These are phyloP conservation scores for Hirtodrosophila trivittata DNA, from an alignment of 2,888 invertebrate genomes.

Conservation along the genomic window DNA sequence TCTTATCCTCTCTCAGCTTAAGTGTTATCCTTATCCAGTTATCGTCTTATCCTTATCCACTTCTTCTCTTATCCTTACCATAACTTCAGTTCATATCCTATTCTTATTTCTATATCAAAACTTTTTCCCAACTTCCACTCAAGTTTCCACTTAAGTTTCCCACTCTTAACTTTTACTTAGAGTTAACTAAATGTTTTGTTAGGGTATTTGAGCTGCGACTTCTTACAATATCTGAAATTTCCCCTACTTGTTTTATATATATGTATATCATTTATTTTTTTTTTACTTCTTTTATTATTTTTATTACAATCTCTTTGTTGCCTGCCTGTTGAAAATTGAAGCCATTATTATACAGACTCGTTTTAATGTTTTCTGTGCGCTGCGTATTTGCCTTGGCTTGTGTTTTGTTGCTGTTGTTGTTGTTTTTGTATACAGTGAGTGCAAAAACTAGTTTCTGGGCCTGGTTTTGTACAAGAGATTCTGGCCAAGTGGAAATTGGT, in stretches of 20 bases:
- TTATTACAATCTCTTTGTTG: slow-evolving; percentile 75
- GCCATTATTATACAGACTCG: slow-evolving; percentile 66
- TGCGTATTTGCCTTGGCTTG: slow-evolving; percentile 33
- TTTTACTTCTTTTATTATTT: slow-evolving; percentile 54
- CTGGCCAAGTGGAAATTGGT: slow-evolving; percentile 54
- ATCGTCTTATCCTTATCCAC: no score
- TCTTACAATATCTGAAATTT: background rate
- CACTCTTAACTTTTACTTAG: no score
- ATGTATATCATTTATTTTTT: background rate
- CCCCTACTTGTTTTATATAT: background rate
- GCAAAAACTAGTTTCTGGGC: slow-evolving; percentile 70
- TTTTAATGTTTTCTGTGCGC: slow-evolving; percentile 30
- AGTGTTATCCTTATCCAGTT: no score
- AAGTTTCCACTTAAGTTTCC: no score
- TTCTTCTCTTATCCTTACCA: no score
- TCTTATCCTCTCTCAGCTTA: no score
- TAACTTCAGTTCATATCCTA: no score
- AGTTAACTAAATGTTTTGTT: background rate
- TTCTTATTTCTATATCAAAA: no score
- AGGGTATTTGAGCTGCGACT: slow-evolving; percentile 13
- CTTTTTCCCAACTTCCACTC: no score
- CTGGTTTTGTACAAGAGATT: slow-evolving; percentile 51
- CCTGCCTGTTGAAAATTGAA: slow-evolving; percentile 62
- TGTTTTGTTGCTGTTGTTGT: background rate
- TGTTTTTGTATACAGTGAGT: slow-evolving; percentile 11